These are phyloP conservation scores for Tokudaia tokunoshimensis DNA, from an alignment of 2,797 vertebrate genomes.

Conservation along the genomic window DNA sequence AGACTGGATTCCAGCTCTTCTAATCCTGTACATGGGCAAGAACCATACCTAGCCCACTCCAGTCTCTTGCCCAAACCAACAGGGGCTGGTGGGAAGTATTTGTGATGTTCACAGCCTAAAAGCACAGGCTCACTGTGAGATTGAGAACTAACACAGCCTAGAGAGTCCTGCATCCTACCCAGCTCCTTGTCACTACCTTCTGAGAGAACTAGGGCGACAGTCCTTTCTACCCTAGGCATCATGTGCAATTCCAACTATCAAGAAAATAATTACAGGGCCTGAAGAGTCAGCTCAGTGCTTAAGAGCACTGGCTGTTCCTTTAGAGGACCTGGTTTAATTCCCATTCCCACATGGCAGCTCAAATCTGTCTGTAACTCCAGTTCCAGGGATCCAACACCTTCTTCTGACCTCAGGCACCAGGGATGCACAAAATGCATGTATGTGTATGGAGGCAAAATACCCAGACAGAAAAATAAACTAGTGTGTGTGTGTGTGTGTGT, in stretches of 20 bases:
- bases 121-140: neutral
- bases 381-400: neutral
- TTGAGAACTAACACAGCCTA: neutral
- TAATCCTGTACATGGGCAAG: neutral
- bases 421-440: neutral
- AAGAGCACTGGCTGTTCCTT: neutral
- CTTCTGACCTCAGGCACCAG: neutral
- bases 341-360: neutral
- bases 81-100: neutral
- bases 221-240: neutral
- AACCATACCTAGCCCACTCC: neutral
- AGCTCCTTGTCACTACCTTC: neutral
- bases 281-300: neutral
- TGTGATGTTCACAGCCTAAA: neutral
- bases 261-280: neutral
- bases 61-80: neutral
- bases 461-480: neutral
- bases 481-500: neutral
- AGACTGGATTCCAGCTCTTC: neutral
- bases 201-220: neutral
- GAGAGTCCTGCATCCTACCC: neutral
- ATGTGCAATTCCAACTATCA: neutral
- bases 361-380: neutral
- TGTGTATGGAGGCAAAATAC: neutral
- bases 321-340: neutral